Base-by-base conservation (phyloP, 1,140 invertebrate genomes). In the Campoletis sonorensis region DNA sequence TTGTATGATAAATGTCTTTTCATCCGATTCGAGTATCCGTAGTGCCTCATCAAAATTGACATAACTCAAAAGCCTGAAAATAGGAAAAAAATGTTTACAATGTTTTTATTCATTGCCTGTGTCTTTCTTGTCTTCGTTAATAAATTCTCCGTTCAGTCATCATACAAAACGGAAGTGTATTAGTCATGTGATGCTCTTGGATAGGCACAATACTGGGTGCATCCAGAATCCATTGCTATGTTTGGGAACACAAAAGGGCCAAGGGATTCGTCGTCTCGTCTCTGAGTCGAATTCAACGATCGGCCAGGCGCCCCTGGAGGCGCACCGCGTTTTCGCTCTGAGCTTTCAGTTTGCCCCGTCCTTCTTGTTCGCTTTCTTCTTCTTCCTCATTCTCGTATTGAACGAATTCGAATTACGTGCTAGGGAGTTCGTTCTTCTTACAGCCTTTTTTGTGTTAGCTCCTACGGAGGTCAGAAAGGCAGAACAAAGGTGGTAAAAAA, bases 341-440 rank as follows among this genome's bases (percentile, higher is more conserved):
- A 13, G 37, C 13, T 23, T 27, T 51, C 37, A 26, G 40, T 45
- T 11, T 45, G 40, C 2, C 13, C 8, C 40, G 40, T 45, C 11
- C 11, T 45, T 45, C 11, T 13, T 10, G 5, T 11, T 49, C 7
- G 23, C 1, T 37, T 21, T 73, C 3, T 37, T 21, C 8, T 26
- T 33, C 71, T 73, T n/a, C n/a, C 40, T 21, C 13, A n/a, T 40
- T 15, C 33, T n/a, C 33, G 33, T 71, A 71, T 71, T 27, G 71
- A 73, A 51, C 40, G 71, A 51, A 73, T 73, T 73, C 71, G 71
- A 49, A 73, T 73, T 73, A 73, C 71, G 71, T 73, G 71, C 71
- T 27, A 27, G 71, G 71, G 71, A 73, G 71, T 73, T 73, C 51
- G 37, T 49, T 73, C 40, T 37, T 49, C 40, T 27, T 23, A 5